A percentile compares a stretch with the other conserved stretches of the same genome.
phyloP scores from a whole-genome alignment of 2,113 vertebrate species.

The Urocitellus parryii region DNA sequence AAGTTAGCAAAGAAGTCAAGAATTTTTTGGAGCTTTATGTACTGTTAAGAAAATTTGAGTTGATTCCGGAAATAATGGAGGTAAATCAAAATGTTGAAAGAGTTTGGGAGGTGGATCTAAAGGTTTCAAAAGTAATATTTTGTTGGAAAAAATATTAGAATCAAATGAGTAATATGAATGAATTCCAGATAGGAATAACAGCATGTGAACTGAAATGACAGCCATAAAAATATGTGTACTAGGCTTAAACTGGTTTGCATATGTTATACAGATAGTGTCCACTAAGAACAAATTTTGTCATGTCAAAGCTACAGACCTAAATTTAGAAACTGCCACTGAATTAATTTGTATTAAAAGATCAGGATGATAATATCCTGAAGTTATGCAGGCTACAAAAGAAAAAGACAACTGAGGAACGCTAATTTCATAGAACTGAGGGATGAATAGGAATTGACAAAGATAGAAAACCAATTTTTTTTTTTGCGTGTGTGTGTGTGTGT shows the following conservation, averaged over 20 bases:
- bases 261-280: not conserved
- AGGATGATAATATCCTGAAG: not conserved
- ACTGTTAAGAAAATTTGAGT: not conserved
- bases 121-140: not conserved
- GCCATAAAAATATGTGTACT: not conserved
- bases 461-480: not conserved
- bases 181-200: not conserved
- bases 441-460: not conserved
- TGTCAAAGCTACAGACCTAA: not conserved
- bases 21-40: not conserved
- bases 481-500: not conserved
- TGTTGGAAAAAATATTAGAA: not conserved
- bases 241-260: fast-evolving
- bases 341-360: not conserved
- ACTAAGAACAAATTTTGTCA: not conserved
- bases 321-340: not conserved
- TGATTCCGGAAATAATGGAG: conserved; percentile 1
- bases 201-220: not conserved
- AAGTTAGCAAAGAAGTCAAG: not conserved
- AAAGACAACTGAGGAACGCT: not conserved
- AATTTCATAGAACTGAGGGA: not conserved
- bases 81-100: not conserved
- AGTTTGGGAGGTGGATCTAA: not conserved
- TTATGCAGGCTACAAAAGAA: not conserved
- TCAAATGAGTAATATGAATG: not conserved